These are phyloP conservation scores for Paramormyrops hopkinsi DNA, from an alignment of 2,797 vertebrate species.

Conservation along the genomic window DNA sequence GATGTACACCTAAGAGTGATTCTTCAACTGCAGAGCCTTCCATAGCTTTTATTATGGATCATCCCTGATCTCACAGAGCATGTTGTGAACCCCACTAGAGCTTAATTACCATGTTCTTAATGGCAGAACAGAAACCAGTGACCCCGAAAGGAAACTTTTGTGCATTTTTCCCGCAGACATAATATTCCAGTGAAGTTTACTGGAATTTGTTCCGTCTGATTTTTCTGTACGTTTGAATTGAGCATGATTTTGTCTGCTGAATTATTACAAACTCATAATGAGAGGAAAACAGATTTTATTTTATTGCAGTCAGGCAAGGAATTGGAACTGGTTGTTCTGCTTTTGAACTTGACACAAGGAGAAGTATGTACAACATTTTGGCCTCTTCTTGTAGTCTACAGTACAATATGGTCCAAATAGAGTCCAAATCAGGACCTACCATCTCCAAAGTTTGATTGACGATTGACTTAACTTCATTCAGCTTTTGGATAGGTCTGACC, in stretches of 20 bases:
- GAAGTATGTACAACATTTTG: not conserved
- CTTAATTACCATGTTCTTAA: not conserved
- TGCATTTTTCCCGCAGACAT: not conserved
- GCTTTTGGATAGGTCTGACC: not conserved
- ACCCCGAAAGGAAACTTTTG: not conserved
- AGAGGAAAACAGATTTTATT: not conserved
- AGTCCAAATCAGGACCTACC: not conserved
- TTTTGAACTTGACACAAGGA: not conserved
- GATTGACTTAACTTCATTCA: not conserved
- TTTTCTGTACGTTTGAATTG: not conserved
- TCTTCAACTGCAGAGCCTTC: not conserved
- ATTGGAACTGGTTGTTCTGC: constrained; percentile 13
- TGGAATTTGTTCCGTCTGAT: not conserved
- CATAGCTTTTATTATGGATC: not conserved
- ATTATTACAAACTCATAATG: not conserved
- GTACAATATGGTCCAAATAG: not conserved
- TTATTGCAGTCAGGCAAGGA: not conserved
- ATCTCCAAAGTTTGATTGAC: not conserved
- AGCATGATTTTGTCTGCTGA: not conserved
- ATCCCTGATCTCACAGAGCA: not conserved
- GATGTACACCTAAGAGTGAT: not conserved
- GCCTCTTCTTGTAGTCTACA: not conserved
- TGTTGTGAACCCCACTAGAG: not conserved
- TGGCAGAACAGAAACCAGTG: not conserved
- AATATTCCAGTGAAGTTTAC: not conserved